phyloP scores from a whole-genome alignment of 2,888 invertebrate genomes.

The Lysandra bellargus region DNA sequence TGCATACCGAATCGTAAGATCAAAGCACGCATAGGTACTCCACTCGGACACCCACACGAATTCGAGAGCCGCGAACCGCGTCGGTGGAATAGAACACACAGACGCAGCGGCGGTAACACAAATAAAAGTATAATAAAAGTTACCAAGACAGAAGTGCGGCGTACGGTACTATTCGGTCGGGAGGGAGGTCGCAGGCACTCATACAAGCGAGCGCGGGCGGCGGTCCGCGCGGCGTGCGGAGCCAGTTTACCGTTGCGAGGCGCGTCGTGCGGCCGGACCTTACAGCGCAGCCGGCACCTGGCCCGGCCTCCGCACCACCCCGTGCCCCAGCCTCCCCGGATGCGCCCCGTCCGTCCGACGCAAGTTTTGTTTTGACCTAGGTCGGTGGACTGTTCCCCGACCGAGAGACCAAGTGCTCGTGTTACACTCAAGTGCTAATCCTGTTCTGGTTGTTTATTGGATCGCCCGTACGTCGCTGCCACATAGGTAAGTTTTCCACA shows the following conservation, averaged over 20 bases:
- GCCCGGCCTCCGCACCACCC: slow-evolving; percentile 51
- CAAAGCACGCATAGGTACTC: slow-evolving; percentile 79
- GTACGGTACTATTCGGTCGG: slow-evolving; percentile 80
- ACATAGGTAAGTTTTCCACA: slow-evolving; percentile 58
- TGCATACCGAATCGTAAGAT: slow-evolving; percentile 80
- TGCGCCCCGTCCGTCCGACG: slow-evolving; percentile 52
- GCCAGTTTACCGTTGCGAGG: slow-evolving; percentile 81
- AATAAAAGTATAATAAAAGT: slow-evolving; percentile 75
- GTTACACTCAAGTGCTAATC: slow-evolving; percentile 75
- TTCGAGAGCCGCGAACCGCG: slow-evolving; percentile 51
- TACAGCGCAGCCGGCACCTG: slow-evolving; percentile 72
- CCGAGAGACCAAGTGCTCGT: slow-evolving; percentile 74
- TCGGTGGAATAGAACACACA: slow-evolving; percentile 62
- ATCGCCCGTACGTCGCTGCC: slow-evolving; percentile 59
- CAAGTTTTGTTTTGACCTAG: slow-evolving; percentile 53
- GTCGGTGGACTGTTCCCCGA: slow-evolving; percentile 59
- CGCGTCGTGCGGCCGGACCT: slow-evolving; percentile 79
- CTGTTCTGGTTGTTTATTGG: slow-evolving; percentile 74
- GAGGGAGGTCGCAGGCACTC: slow-evolving; percentile 79
- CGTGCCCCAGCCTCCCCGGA: slow-evolving; percentile 50
- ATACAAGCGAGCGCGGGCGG: slow-evolving; percentile 76
- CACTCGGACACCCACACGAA: slow-evolving; percentile 71
- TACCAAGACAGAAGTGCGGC: slow-evolving; percentile 74
- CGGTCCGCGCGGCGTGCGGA: slow-evolving; percentile 59
- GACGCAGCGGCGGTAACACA: slow-evolving; percentile 58